Conservation (phyloP, 2,113 vertebrate species). For the Abramis brama region DNA sequence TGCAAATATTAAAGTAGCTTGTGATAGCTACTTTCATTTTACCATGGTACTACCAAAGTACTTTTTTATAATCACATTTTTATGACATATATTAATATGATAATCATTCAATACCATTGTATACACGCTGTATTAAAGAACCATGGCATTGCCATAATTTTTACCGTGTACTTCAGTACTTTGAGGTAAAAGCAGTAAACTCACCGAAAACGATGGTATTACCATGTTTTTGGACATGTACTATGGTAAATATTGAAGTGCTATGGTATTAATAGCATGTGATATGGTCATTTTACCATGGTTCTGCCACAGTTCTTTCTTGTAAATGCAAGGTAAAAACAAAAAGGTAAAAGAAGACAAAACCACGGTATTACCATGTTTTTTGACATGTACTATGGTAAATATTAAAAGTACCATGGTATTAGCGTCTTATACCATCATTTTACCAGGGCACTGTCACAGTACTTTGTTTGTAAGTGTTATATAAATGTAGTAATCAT, state of each 20-base stretch:
- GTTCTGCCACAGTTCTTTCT: no score
- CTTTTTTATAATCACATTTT: no score
- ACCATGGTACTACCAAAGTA: not conserved
- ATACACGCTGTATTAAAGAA: not conserved
- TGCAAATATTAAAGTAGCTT: no score
- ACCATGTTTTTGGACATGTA: not conserved
- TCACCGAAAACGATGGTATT: not conserved
- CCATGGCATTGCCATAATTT: not conserved
- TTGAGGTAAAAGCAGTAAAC: not conserved
- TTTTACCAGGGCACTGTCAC: not conserved
- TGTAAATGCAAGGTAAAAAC: not conserved
- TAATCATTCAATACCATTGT: not conserved
- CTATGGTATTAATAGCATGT: not conserved
- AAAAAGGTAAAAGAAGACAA: not conserved
- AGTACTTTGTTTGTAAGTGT: not conserved
- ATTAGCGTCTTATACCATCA: not conserved
- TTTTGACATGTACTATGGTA: not conserved
- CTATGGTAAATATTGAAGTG: not conserved
- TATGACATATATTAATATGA: no score
- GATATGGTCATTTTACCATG: not conserved
- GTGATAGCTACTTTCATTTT: not conserved
- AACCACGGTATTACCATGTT: not conserved
- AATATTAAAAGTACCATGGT: not conserved
- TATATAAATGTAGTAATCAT: not conserved
- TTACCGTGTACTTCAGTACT: not conserved